A percentile compares a stretch with the other conserved stretches of the same genome.
Evolutionary conservation across 1,140 invertebrate species (phyloP).

Genomic region (Anastrepha ludens): DNA sequence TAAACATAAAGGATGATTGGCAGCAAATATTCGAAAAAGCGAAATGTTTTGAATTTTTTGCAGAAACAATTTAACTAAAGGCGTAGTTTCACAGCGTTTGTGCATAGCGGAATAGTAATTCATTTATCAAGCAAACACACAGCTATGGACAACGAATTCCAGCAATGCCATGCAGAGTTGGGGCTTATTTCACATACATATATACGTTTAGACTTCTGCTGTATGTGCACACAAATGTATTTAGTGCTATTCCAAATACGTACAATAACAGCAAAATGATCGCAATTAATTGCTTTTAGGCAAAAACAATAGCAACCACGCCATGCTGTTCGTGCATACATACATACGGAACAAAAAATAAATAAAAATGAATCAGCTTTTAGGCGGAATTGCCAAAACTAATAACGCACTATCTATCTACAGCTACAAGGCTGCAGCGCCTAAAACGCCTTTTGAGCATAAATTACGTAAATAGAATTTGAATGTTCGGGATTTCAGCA

Average conservation of each 20-base stretch:
- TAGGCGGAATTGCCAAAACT: neutral
- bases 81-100: neutral
- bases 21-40: conserved; percentile 29
- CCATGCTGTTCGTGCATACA: no score
- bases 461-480: conserved; percentile 49
- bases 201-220: neutral
- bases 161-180: neutral
- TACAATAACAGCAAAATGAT: neutral
- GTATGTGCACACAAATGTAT: neutral
- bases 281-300: conserved; percentile 20
- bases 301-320: neutral
- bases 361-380: neutral
- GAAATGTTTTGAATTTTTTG: neutral
- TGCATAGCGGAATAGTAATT: neutral
- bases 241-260: neutral
- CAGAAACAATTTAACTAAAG: conserved; percentile 12
- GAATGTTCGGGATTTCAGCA: neutral
- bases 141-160: neutral
- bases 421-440: neutral
- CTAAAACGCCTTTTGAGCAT: neutral
- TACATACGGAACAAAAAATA: neutral
- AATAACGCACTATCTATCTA: conserved; percentile 1
- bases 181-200: no score
- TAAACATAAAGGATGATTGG: neutral
- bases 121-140: neutral